Percentiles rank a stretch among this genome's conserved stretches.
Evolutionary conservation across 2,113 vertebrate species (phyloP).

Genomic region (Myxocyprinus asiaticus): DNA sequence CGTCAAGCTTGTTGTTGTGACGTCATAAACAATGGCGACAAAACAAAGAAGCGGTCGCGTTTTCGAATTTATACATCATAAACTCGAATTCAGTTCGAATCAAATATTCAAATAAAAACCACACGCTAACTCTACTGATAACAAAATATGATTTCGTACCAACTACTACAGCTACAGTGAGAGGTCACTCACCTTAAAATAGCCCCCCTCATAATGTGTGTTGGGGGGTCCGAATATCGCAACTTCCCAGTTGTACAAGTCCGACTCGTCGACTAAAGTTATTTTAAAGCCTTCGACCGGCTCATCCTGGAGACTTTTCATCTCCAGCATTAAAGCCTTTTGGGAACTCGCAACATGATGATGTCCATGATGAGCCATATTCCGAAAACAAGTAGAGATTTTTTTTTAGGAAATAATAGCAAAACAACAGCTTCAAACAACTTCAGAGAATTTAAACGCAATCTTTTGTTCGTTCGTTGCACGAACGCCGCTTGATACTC

Average conservation of each 20-base stretch:
- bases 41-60: background rate
- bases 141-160: background rate
- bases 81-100: background rate
- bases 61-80: background rate
- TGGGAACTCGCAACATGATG: slow-evolving; percentile 90
- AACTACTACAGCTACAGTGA: background rate
- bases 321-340: slow-evolving; percentile 91
- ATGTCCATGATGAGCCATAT: slow-evolving; percentile 75
- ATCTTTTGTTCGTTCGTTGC: background rate
- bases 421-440: slow-evolving; percentile 1
- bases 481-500: background rate
- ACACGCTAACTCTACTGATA: background rate
- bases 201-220: slow-evolving; percentile 93
- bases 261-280: slow-evolving; percentile 91
- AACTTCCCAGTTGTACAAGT: slow-evolving; percentile 97
- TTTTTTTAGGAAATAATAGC: background rate
- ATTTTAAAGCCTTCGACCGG: slow-evolving; percentile 97
- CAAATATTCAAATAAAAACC: background rate
- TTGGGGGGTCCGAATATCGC: slow-evolving; percentile 96
- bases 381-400: background rate
- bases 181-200: slow-evolving; percentile 86
- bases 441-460: background rate
- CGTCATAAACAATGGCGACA: background rate
- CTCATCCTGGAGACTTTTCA: slow-evolving; percentile 95
- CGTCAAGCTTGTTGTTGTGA: background rate